Evolutionary conservation across 35 echinoderm and acorn worm species (phyloP), one percentile per base, ranked within the genome.

Genomic region (Hemicentrotus pulcherrimus): DNA sequence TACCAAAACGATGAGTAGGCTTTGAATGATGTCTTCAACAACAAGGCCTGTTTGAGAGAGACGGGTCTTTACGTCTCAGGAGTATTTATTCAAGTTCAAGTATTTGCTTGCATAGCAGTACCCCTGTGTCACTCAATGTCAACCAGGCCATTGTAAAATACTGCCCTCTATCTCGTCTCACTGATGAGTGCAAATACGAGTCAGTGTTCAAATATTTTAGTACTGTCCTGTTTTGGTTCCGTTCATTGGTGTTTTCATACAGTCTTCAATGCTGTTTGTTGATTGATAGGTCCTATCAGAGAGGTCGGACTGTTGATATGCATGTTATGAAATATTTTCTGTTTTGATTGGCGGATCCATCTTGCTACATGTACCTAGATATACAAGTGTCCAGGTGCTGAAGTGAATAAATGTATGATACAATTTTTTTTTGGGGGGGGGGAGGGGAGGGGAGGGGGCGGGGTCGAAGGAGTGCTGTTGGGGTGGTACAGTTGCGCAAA

Each of bases 41-140:
- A 13, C 50, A 55, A 55, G 15, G 50, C 22, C 28, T 5, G 22
- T 28, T 78, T 78, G 65, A 78, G 19, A n/a, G 19, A n/a, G 65
- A 78, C n/a, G 65, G 22, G 65, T 78, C 65, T 78, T 28, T 78
- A 22, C 18, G 8, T 55, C 50, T 55, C 50, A 13, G 50, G 50
- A 55, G 50, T 55, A 78, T 78, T 78, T n/a, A 78, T 78, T 78
- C 65, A 78, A 78, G 65, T 78, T 78, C 65, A 78, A 78, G 65
- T 78, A n/a, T n/a, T 78, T 78, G 65, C 65, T 78, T 78, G 65
- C 24, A 78, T 78, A 78, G 65, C 65, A 78, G 22, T 3, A 5
- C 65, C 24, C 65, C 65, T n/a, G 22, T 78, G 65, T 78, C 65
- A 78, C 65, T 78, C 65, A 78, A 78, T 78, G 65, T 78, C 65